Evolutionary conservation across 2,888 invertebrate genomes (phyloP).

Genomic region (Cephus sareptanus): DNA sequence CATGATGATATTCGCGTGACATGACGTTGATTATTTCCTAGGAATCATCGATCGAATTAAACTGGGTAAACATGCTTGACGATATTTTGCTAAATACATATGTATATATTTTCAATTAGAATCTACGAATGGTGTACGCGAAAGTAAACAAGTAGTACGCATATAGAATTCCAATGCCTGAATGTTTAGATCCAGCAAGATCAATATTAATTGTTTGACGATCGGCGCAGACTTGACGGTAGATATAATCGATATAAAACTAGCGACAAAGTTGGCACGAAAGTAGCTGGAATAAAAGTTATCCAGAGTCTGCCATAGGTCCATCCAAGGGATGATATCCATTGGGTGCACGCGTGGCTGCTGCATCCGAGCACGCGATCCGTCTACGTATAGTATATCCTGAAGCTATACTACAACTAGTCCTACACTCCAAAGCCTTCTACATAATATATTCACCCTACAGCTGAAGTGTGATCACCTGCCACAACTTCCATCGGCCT

Average conservation of each 20-base stretch:
- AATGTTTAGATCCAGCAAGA: not conserved
- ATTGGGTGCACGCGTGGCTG: not conserved
- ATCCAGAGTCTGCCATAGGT: not conserved
- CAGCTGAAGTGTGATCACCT: not conserved
- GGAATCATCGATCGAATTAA: not conserved
- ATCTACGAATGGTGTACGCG: not conserved
- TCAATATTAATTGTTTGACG: not conserved
- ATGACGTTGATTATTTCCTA: not conserved
- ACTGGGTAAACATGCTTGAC: conserved; percentile 9
- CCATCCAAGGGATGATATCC: not conserved
- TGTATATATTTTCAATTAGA: not conserved
- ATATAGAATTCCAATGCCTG: not conserved
- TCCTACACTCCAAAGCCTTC: not conserved
- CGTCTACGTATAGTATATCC: not conserved
- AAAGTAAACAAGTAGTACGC: not conserved
- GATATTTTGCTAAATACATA: conserved; percentile 10
- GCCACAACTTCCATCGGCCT: not conserved
- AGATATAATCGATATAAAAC: not conserved
- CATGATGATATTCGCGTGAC: not conserved
- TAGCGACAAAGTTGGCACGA: not conserved
- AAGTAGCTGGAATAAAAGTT: not conserved
- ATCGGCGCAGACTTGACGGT: not conserved
- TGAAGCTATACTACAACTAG: not conserved
- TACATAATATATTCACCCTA: not conserved
- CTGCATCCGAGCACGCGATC: not conserved